phyloP scores from a whole-genome alignment of 2,113 vertebrate genomes.

The Tupaia tana region DNA sequence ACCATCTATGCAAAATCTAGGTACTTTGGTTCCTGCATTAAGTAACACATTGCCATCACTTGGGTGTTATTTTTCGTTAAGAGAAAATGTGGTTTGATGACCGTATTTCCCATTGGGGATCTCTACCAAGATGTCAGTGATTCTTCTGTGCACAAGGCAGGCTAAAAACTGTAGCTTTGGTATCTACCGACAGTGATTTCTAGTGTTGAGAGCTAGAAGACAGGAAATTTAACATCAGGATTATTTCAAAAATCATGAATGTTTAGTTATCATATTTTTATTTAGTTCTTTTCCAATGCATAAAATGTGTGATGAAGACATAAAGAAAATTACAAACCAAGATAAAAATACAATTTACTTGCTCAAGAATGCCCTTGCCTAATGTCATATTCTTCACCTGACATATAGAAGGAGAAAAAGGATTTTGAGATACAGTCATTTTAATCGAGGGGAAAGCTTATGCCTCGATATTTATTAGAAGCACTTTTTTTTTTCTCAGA shows the following conservation, averaged over 20 bases:
- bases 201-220: not conserved
- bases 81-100: slow-evolving; percentile 7
- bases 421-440: not conserved
- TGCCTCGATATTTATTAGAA: not conserved
- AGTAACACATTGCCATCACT: not conserved
- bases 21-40: not conserved
- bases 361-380: not conserved
- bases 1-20: not conserved
- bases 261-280: slow-evolving; percentile 1
- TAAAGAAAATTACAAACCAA: slow-evolving; percentile 55
- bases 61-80: not conserved
- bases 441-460: not conserved
- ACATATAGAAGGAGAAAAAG: not conserved
- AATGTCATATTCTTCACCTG: slow-evolving; percentile 23
- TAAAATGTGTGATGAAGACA: slow-evolving; percentile 1
- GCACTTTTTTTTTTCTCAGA: not conserved
- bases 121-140: not conserved
- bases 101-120: not conserved
- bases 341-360: slow-evolving; percentile 39
- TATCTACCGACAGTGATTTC: not conserved
- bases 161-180: not conserved
- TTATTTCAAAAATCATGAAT: not conserved
- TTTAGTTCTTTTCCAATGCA: slow-evolving; percentile 47
- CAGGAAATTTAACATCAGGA: not conserved
- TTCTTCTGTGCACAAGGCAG: slow-evolving; percentile 4